A percentile compares a stretch with the other conserved stretches of the same genome.
Conservation (phyloP, 2,113 vertebrate genomes). For the Clarias batrachus region DNA sequence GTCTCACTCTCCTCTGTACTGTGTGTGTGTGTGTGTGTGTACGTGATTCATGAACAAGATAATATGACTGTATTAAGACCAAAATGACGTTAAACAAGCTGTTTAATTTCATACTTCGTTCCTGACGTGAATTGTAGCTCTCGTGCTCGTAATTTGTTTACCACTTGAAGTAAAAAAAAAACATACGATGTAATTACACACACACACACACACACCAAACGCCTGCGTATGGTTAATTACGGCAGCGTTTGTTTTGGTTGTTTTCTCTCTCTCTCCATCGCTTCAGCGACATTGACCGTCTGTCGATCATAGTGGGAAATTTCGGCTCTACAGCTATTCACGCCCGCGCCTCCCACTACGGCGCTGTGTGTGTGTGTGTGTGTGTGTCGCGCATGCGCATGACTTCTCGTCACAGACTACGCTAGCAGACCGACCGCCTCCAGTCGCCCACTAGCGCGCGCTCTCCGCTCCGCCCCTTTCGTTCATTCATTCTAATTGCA, state of each 20-base stretch:
- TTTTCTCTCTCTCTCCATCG: neutral
- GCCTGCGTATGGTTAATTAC: slow-evolving; percentile 2
- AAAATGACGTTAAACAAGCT: neutral
- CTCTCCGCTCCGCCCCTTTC: slow-evolving; percentile 62
- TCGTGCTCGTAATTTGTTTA: neutral
- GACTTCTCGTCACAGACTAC: slow-evolving; percentile 67
- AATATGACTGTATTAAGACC: neutral
- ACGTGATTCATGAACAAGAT: neutral
- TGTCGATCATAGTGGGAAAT: slow-evolving; percentile 22
- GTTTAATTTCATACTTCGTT: neutral
- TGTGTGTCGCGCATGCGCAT: slow-evolving; percentile 30
- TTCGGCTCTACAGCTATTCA: slow-evolving; percentile 18
- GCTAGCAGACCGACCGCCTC: slow-evolving; percentile 62
- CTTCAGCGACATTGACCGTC: slow-evolving; percentile 37
- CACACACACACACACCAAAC: neutral
- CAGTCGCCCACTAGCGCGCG: slow-evolving; percentile 46
- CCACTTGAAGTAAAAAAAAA: neutral
- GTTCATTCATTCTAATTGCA: slow-evolving; percentile 60
- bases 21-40: neutral
- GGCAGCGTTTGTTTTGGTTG: neutral
- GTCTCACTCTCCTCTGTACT: neutral
- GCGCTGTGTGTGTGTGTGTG: slow-evolving; percentile 13
- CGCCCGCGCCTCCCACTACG: slow-evolving; percentile 49
- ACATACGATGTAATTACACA: neutral
- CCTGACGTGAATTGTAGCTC: neutral